Conservation (phyloP, 2,113 vertebrate species). For the Rhinogobius similis region DNA sequence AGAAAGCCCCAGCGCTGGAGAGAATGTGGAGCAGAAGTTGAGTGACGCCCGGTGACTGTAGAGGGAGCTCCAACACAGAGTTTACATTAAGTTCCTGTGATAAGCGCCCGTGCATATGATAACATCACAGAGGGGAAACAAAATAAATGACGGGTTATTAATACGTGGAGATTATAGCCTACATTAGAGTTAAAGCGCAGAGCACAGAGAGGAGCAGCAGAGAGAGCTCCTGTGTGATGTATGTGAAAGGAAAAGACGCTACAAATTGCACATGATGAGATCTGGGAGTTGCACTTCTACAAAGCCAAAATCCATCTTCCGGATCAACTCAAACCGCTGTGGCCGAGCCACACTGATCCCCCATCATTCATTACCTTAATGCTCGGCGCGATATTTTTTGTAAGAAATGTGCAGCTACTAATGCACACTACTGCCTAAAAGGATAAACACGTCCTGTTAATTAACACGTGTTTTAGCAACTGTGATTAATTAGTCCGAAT, state of each 20-base stretch:
- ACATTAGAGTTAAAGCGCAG: conserved; percentile 71
- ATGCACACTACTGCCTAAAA: conserved; percentile 58
- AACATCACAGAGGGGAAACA: conserved; percentile 58
- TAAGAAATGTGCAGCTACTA: conserved; percentile 68
- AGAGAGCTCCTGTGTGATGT: conserved; percentile 50
- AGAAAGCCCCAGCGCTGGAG: conserved; percentile 13
- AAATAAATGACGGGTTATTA: conserved; percentile 75
- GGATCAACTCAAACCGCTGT: conserved; percentile 45
- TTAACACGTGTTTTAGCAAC: neutral
- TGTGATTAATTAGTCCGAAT: neutral
- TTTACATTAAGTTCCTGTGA: conserved; percentile 78
- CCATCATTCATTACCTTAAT: conserved; percentile 51
- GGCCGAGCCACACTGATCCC: conserved; percentile 28
- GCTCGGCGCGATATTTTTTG: conserved; percentile 34
- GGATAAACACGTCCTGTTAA: conserved; percentile 70
- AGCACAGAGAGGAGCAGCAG: conserved; percentile 41
- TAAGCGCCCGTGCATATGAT: conserved; percentile 75
- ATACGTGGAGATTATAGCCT: conserved; percentile 47
- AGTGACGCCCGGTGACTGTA: conserved; percentile 76
- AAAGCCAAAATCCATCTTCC: conserved; percentile 55
- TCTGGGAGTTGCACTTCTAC: conserved; percentile 43
- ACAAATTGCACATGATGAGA: conserved; percentile 65
- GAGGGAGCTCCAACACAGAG: conserved; percentile 91
- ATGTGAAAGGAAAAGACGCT: conserved; percentile 53
- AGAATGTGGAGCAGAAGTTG: conserved; percentile 16